phyloP scores from a whole-genome alignment of 1,140 invertebrate genomes.

The Zelostemma sp. region DNA sequence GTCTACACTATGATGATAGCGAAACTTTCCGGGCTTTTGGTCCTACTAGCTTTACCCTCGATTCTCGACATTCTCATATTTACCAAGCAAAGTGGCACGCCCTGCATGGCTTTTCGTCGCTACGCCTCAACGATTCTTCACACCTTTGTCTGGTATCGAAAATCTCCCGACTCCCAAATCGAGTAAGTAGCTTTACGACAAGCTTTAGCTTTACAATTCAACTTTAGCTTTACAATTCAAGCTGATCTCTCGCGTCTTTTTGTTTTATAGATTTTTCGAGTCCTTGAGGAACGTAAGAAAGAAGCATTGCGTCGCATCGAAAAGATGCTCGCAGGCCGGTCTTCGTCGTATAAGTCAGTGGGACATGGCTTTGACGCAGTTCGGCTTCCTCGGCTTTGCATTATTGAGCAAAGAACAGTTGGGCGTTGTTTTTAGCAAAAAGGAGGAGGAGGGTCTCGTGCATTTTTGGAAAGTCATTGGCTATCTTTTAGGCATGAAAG shows the following conservation, averaged over 20 bases:
- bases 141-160: slow-evolving; percentile 80
- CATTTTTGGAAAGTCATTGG: slow-evolving; percentile 90
- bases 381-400: slow-evolving; percentile 87
- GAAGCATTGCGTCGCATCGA: slow-evolving; percentile 75
- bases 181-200: slow-evolving; percentile 66
- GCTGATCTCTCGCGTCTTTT: too few relatives aligned
- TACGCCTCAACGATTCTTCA: slow-evolving; percentile 79
- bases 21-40: slow-evolving; percentile 78
- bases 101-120: slow-evolving; percentile 78
- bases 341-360: slow-evolving; percentile 73
- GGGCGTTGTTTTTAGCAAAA: slow-evolving; percentile 72
- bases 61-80: slow-evolving; percentile 77
- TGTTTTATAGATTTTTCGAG: slow-evolving; percentile 67
- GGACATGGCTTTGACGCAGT: slow-evolving; percentile 88
- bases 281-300: slow-evolving; percentile 77
- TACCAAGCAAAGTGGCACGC: slow-evolving; percentile 76
- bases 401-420: slow-evolving; percentile 76
- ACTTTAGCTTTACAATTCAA: too few relatives aligned
- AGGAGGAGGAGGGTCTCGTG: slow-evolving; percentile 81
- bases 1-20: slow-evolving; percentile 77
- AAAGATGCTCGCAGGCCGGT: slow-evolving; percentile 66
- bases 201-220: too few relatives aligned
- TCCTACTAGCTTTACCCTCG: slow-evolving; percentile 77
- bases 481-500: slow-evolving; percentile 83
- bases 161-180: slow-evolving; percentile 72